Base-by-base conservation (phyloP, 1,140 invertebrate genomes). In the Eubasilissa regina region DNA sequence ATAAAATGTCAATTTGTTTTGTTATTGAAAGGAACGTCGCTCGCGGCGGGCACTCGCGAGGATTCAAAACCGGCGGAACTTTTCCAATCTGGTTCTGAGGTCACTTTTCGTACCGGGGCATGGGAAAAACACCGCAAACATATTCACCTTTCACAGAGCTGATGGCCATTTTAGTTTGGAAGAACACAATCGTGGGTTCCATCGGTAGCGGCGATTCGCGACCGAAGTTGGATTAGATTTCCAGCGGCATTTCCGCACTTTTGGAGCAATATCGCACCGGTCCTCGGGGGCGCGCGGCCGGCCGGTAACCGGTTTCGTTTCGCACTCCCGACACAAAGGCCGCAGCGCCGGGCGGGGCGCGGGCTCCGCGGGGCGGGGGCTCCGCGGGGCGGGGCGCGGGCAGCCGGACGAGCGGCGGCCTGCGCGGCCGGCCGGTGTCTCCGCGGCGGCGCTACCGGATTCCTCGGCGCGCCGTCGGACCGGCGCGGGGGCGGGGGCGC, bases 341-440 rank as follows among this genome's bases (percentile, higher is more conserved):
- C 64, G 53, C 51, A 51, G 70, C 70, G 70, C 70, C 51, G 51
- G 53, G 70, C 70, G 51, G 51, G 53, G 51, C 70, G 70, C 56
- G 21, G 70, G 35, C 56, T 74, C 70, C 19, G 51, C 70, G 35
- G 17, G 68, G 87, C 86, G 85, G 85, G 85, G 85, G 84, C 85
- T 85, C 84, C 84, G 82, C 85, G 83, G 84, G 85, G 84, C 83
- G 84, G 84, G 82, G 81, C 84, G 83, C 83, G 78, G 48, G 53
- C 68, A 3, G 74, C 55, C 55, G 74, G 74, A 62, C 58, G 75
- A 79, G 85, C 81, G 80, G 86, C 84, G 81, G 80, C 80, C 78
- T 81, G 83, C 78, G 86, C 85, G 84, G 84, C 85, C 86, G 87
- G 86, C 86, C 87, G 87, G 88, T 86, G 86, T 56, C 58, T 78